Conservation (phyloP, 2,888 invertebrate species). For the Epistrophella euchroma region DNA sequence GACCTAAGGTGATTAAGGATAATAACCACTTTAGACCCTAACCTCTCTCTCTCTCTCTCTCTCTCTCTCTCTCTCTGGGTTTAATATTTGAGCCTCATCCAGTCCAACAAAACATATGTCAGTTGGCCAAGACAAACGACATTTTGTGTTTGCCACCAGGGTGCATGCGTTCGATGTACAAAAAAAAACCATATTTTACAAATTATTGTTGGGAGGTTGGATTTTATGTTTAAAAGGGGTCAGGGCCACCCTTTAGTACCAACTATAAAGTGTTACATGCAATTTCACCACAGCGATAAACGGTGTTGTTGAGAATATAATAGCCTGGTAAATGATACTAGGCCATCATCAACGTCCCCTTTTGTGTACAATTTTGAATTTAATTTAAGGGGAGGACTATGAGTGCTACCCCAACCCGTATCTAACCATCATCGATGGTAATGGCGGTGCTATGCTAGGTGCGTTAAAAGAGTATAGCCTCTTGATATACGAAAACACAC, state of each 20-base stretch:
- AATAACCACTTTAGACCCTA: conserved; percentile 67
- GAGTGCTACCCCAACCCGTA: not conserved
- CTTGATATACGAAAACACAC: conserved; percentile 36
- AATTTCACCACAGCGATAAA: conserved; percentile 21
- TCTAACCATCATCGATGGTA: not conserved
- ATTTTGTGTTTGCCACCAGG: not conserved
- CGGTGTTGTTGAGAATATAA: conserved; percentile 49
- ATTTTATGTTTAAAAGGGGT: not conserved
- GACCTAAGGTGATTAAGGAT: conserved; percentile 72
- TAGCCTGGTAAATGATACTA: conserved; percentile 47
- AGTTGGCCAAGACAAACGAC: conserved; percentile 29
- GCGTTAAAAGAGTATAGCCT: conserved; percentile 48
- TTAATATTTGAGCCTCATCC: not conserved
- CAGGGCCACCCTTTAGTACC: not conserved
- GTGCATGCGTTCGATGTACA: conserved; percentile 25
- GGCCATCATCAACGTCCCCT: conserved; percentile 58
- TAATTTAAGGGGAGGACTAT: conserved; percentile 34
- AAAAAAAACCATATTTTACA: conserved; percentile 5
- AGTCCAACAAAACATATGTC: conserved; percentile 38
- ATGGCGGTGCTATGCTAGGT: conserved; percentile 1
- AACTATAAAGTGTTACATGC: conserved; percentile 7
- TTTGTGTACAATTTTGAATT: conserved; percentile 70
- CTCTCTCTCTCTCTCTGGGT: not conserved
- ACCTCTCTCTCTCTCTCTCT: not conserved
- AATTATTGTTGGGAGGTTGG: conserved; percentile 18